Percentiles rank a stretch among this genome's conserved stretches.
Conservation (phyloP, 2,888 invertebrate genomes). For the Brachycybe producta region DNA sequence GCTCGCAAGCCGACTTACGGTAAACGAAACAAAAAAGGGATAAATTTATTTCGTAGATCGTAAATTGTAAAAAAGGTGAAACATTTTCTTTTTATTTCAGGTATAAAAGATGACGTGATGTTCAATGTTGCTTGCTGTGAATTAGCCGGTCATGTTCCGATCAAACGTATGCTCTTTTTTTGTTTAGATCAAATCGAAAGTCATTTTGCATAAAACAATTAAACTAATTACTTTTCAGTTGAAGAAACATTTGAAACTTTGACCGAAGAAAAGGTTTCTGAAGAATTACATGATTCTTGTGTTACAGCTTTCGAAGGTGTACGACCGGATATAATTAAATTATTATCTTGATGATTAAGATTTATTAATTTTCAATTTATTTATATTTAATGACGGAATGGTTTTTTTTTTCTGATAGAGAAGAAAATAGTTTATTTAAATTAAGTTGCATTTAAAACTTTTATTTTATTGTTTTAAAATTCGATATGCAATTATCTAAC, state of each 20-base stretch:
- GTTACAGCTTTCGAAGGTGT: constrained; percentile 2
- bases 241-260: constrained; percentile 8
- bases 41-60: not conserved
- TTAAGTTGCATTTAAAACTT: no score
- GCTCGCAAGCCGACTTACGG: constrained; percentile 44
- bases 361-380: not conserved
- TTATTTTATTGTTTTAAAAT: no score
- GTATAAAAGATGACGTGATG: constrained; percentile 43
- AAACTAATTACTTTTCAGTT: not conserved
- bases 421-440: no score
- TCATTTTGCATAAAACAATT: not conserved
- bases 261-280: constrained; percentile 4
- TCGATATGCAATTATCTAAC: no score
- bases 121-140: constrained; percentile 64
- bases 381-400: not conserved
- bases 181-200: not conserved
- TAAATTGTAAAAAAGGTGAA: not conserved
- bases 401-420: no score
- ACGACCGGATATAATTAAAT: not conserved
- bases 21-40: constrained; percentile 22
- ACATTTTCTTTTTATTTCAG: constrained; percentile 13
- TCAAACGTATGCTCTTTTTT: constrained; percentile 38
- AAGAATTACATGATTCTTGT: constrained; percentile 4
- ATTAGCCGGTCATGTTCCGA: constrained; percentile 57
- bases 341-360: not conserved